Base-by-base conservation (phyloP, 1,140 invertebrate species). In the Leptinotarsa defecta region DNA sequence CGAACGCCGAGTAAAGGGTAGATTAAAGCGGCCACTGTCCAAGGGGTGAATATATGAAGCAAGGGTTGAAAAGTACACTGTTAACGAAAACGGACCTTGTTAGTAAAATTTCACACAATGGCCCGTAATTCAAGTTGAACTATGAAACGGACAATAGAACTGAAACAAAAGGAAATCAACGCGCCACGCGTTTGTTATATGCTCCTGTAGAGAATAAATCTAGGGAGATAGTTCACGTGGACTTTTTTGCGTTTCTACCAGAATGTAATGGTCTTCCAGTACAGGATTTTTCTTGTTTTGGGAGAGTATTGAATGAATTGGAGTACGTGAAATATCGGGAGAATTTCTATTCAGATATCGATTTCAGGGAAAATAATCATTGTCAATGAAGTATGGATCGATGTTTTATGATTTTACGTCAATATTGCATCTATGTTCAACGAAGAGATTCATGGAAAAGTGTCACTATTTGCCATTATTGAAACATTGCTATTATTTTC, bases 21-120 rank as follows among this genome's bases (percentile, higher is more conserved):
- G 79, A 76, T 79, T 78, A 79, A 79, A 77, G 76, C 77, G 81
- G 80, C 78, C 81, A 81, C 80, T 82, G 81, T 82, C 81, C 81
- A 80, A 79, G 74, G 78, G 79, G 79, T 80, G 81, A 82, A 81
- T 82, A 81, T 81, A 82, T 82, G 78, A 80, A 80, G 78, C 78
- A 82, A 82, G 81, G 81, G 80, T 81, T 78, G 74, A 80, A 79
- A 82, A 80, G 75, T 79, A 77, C 68, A 75, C 76, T 75, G 76
- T 77, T 77, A 79, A 76, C 76, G 76, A 72, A 74, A 79, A 77
- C 76, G 78, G 78, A 73, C 71, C 74, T 76, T 79, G 77, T 79
- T 80, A 80, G 79, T 74, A 72, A 77, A 79, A 79, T 79, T 79
- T 79, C 76, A 65, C 72, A 71, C 74, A 76, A 71, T 65, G 65